Base-by-base conservation (phyloP, 2,888 invertebrate species). In the Phlogophora meticulosa region DNA sequence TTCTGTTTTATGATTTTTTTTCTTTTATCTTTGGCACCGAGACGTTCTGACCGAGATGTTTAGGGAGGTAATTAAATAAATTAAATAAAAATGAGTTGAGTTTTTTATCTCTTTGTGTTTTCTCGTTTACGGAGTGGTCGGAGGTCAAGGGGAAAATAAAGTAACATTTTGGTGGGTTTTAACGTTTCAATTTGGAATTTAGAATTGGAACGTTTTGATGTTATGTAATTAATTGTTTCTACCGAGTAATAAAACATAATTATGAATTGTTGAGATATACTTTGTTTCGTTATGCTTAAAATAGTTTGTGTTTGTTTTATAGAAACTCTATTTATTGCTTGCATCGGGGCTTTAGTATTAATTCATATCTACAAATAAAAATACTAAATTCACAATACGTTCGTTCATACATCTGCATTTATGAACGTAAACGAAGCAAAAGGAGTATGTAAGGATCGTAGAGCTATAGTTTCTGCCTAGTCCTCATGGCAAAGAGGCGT, bases 61-160 rank as follows among this genome's bases (percentile, higher is more conserved):
- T 67, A 74, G 74, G 67, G 58, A 73, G 74, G 67, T 78, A 76
- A 76, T 76, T 76, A 76, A 76, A 76, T 76, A 78, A 76, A 78
- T 76, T 65, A 75, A 65, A 75, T 78, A 73, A 78, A 76, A 78
- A 78, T 76, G 75, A 78, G 66, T 73, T 62, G 75, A 67, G 65
- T 60, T 72, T 75, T 78, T 65, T 63, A 49, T 46, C 46, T 62
- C 43, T 72, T 55, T 79, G 42, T 78, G 34, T 59, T 75, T 40
- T 62, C 45, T 62, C 49, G 20, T 78, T 67, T 78, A 65, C 57
- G 58, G 51, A 58, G 55, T 67, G 46, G 75, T 55, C 43, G 34
- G 77, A 76, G 77, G 61, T 76, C 71, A 70, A 66, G 34, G 28
- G 42, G 55, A 52, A 59, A 48, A 56, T 64, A 60, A 77, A 77